Base-by-base conservation (phyloP, 2,888 invertebrate genomes). In the Cheilosia grossa region DNA sequence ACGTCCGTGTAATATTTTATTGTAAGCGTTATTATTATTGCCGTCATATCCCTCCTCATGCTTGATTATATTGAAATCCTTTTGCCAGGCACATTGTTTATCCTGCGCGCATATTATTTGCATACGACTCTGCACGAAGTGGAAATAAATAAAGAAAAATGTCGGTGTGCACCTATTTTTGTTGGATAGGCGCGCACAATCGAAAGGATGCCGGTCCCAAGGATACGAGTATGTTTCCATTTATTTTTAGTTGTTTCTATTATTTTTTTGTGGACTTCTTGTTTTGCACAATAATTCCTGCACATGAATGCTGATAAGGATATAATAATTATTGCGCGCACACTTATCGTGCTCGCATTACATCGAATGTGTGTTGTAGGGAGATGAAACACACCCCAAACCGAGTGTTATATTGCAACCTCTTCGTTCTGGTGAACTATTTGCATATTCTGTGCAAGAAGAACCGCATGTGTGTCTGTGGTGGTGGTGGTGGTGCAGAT, bases 241-340 rank as follows among this genome's bases (percentile, higher is more conserved):
- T 40, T 61, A 49, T 74, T 83, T 83, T 70, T 56, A 61, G 74
- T 64, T 74, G 51, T 51, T 30, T 47, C 27, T 17, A 53, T 64
- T 66, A 54, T 72, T 42, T 49, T 21, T 64, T 40, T 37, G 3
- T 37, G 10, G 13, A 13, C 4, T 37, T 63, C 54, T 13, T 17
- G 37, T 49, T 9, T 30, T 53, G 56, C 37, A 64, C 53, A 70
- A 56, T 77, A 47, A 75, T 80, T 69, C 53, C 67, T 67, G 42
- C 53, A 73, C 83, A 85, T 75, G 80, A 70, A 80, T 70, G 49
- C 70, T 66, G 80, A 85, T 80, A 80, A 85, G 74, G 53, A 85
- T 74, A 70, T 80, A 82, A 79, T 82, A 83, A 85, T 85, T 80
- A 80, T 70, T 75, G 74, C 59, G 63, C 61, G 61, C 79, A 47